These are phyloP conservation scores for Catocala fraxini DNA, from an alignment of 2,888 invertebrate species.

Conservation along the genomic window DNA sequence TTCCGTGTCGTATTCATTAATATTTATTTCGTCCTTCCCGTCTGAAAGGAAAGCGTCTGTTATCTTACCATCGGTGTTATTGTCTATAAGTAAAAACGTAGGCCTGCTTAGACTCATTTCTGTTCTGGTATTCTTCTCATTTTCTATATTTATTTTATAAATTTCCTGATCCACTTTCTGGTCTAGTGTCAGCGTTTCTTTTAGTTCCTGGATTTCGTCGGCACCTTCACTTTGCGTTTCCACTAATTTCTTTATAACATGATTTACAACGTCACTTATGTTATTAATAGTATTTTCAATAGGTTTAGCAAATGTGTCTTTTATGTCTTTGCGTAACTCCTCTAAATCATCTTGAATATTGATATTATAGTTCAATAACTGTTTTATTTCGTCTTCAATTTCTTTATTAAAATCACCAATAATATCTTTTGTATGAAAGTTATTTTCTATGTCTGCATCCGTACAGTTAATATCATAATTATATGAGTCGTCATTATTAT, in stretches of 20 bases:
- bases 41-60: conserved; percentile 88
- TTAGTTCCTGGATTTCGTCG: conserved; percentile 56
- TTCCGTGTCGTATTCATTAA: conserved; percentile 78
- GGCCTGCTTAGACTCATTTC: conserved; percentile 82
- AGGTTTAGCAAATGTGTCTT: conserved; percentile 82
- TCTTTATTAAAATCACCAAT: conserved; percentile 88
- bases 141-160: conserved; percentile 69
- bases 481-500: conserved; percentile 64
- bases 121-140: conserved; percentile 74
- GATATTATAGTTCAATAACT: conserved; percentile 80
- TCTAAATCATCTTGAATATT: conserved; percentile 82
- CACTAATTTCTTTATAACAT: conserved; percentile 83
- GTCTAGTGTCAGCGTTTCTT: conserved; percentile 41
- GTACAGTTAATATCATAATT: conserved; percentile 70
- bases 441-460: conserved; percentile 81
- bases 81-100: conserved; percentile 80
- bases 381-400: conserved; percentile 87
- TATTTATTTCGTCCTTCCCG: conserved; percentile 86
- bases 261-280: conserved; percentile 84
- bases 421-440: conserved; percentile 82
- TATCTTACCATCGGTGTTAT: conserved; percentile 78
- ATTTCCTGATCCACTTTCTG: conserved; percentile 57
- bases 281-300: conserved; percentile 85
- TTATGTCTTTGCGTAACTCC: conserved; percentile 82
- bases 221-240: conserved; percentile 70